Base-by-base conservation (phyloP, 2,888 invertebrate genomes). In the Smittia sp. region DNA sequence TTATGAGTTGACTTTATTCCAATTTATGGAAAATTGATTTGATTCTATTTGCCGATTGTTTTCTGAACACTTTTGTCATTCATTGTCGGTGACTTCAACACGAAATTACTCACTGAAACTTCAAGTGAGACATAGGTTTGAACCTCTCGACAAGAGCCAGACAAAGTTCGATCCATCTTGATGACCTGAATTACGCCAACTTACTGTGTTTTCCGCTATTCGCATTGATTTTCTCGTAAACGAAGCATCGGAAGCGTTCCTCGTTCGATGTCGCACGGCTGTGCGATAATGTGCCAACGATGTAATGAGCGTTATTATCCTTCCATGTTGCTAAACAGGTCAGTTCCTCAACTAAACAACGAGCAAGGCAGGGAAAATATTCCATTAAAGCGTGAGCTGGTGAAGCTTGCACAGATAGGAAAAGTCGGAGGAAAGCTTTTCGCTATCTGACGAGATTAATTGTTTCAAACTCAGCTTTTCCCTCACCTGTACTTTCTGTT, bases 171-270 rank as follows among this genome's bases (percentile, higher is more conserved):
- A 46, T 38, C 6, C 38, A 38, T 46, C 13, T 22, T 41, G n/a
- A 13, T 54, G 69, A 69, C 69, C 52, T 15, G 54, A 69, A 69
- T 69, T 52, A 46, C 46, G 2, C 6, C 2, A 46, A 24, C 69
- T 69, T 22, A 69, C 74, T 74, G 41, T 74, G 69, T 27, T 69
- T 69, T 82, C 82, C 81, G 78, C 38, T 22, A 22, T 82, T 84
- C 81, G 84, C 84, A 80, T 86, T 85, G 76, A 87, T 87, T 85
- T 89, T 89, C 84, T 92, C 92, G 83, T 92, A 92, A 74, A 94
- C 94, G 84, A 94, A 94, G 84, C 94, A 94, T 76, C 94, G 85
- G 84, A 92, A 94, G 76, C 92, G 87, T 81, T 93, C 93, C 80
- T 93, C 93, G 82, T 91, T 90, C 79, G 90, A 90, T 76, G 91